Conservation (phyloP, 2,797 vertebrate species). For the Enteromius viviparus region DNA sequence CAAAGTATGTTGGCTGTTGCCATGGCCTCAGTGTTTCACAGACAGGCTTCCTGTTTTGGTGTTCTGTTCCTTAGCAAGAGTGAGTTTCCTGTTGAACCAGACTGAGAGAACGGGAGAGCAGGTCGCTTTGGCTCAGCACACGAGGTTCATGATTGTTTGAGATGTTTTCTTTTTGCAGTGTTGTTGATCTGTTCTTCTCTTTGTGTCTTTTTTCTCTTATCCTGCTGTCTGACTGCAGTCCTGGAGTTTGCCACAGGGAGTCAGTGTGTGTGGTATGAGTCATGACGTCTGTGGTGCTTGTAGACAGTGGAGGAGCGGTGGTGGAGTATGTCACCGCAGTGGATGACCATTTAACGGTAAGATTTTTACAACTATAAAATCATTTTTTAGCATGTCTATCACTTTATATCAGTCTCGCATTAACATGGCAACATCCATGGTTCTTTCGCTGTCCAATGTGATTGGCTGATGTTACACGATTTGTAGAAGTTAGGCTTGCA, state of each 20-base stretch:
- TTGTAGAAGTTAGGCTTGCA: not conserved
- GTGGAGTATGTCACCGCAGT: constrained; percentile 86
- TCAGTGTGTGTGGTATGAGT: constrained; percentile 76
- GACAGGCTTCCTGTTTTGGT: constrained; percentile 60
- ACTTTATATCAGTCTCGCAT: not conserved
- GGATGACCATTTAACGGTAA: constrained; percentile 78
- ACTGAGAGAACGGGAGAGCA: constrained; percentile 14
- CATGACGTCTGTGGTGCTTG: constrained; percentile 92
- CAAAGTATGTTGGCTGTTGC: constrained; percentile 59
- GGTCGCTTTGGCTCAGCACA: not conserved
- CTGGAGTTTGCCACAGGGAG: constrained; percentile 28
- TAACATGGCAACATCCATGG: not conserved
- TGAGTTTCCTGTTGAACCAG: constrained; percentile 35
- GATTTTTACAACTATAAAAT: not conserved
- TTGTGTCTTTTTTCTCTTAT: not conserved
- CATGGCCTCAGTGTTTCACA: constrained; percentile 53
- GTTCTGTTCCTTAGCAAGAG: constrained; percentile 63
- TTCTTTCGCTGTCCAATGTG: not conserved
- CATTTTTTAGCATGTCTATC: not conserved
- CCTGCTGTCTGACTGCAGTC: constrained; percentile 5
- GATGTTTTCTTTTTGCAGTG: not conserved
- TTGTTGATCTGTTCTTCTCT: not conserved
- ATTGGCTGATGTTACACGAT: not conserved
- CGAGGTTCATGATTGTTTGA: not conserved
- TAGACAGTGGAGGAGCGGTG: constrained; percentile 84